Base-by-base conservation (phyloP, 2,113 vertebrate species). In the Plecotus auritus region DNA sequence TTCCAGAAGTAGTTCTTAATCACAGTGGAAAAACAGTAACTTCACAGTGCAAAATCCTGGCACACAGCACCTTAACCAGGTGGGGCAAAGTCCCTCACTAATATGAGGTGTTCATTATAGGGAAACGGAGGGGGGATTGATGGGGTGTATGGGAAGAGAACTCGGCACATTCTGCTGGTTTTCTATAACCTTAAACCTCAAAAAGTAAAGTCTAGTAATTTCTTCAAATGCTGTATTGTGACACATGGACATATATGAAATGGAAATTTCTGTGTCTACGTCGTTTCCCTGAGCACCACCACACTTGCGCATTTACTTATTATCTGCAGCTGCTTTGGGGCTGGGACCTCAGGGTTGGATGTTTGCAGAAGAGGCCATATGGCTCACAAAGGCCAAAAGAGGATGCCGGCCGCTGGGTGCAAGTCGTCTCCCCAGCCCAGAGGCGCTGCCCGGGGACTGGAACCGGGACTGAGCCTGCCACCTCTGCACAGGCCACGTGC, bases 371-470 rank as follows among this genome's bases (percentile, higher is more conserved):
- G 32, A 70, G 54, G 56, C 37, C 17, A 5, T 10, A 1, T 10
- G 28, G 11, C 37, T 67, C 35, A 3, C 70, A 72, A 14, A 88
- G 37, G 45, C 61, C 66, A 11, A 47, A 30, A 32, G 40, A 18
- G 45, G 37, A 3, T 9, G 13, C 40, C 0, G 0, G 56, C 40
- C 4, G 66, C 74, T 10, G 3, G 1, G 0, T 4, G 51, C 14
- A 9, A 9, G 2, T 51, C 13, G 0, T n/a, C 51, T 56, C 40
- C n/a, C 72, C 26, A 16, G 10, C 66, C 35, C 78, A 35, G 85
- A 8, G 54, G 51, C 40, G 0, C 14, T 16, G 11, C 45, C 14
- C 7, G 0, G 32, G 16, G 40, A 54, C 20, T 4, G 1, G 5
- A 1, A 5, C 18, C 7, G 28, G 61, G 64, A 51, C 35, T 10